A percentile compares a stretch with the other conserved stretches of the same genome.
phyloP scores from a whole-genome alignment of 1,140 invertebrate species.

The Stegodyphus dumicola region DNA sequence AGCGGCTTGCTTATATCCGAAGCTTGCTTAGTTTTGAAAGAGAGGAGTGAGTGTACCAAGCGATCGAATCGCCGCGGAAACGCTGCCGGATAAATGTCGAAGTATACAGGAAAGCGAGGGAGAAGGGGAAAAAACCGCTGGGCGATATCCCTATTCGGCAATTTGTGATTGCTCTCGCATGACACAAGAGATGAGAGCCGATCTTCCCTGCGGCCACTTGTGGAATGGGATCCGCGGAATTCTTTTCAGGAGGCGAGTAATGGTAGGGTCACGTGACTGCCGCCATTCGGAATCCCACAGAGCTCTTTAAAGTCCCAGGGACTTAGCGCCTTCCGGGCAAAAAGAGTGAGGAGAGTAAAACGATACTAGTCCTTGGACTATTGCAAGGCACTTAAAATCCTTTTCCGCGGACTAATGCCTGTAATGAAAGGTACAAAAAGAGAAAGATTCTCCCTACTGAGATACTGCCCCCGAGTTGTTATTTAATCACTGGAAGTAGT shows the following conservation, averaged over 20 bases:
- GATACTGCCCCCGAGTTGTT: neutral
- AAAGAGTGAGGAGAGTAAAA: neutral
- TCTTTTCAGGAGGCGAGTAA: constrained; percentile 13
- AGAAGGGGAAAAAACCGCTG: too few relatives aligned
- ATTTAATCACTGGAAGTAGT: constrained; percentile 3
- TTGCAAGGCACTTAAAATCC: too few relatives aligned
- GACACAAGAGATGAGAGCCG: neutral
- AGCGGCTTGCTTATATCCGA: too few relatives aligned
- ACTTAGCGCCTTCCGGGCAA: constrained; percentile 17
- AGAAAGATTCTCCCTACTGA: neutral
- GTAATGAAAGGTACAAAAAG: neutral
- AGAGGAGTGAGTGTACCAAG: too few relatives aligned
- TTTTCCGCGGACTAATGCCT: too few relatives aligned
- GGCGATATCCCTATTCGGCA: neutral
- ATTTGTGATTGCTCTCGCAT: neutral
- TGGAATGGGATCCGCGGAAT: neutral
- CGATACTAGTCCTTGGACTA: neutral
- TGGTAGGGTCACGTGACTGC: neutral
- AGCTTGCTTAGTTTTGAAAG: too few relatives aligned
- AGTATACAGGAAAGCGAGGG: too few relatives aligned
- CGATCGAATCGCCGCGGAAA: too few relatives aligned
- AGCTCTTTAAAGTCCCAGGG: too few relatives aligned
- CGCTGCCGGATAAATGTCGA: too few relatives aligned
- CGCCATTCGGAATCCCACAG: neutral
- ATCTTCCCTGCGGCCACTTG: neutral